Percentiles rank a stretch among this genome's conserved stretches.
Conservation (phyloP, 2,888 invertebrate genomes). For the Tachina grossa region DNA sequence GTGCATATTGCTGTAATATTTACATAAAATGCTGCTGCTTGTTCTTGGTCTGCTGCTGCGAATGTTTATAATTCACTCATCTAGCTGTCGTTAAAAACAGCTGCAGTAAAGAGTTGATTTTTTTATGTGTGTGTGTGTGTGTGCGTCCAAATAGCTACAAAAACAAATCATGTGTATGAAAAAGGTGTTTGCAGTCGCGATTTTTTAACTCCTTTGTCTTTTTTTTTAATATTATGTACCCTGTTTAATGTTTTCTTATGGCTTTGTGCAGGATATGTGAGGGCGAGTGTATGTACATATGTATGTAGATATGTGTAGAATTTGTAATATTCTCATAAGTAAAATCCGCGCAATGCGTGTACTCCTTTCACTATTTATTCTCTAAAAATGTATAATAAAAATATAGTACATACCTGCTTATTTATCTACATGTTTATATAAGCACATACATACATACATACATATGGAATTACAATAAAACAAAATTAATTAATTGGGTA, state of each 20-base stretch:
- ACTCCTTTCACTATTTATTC: conserved; percentile 52
- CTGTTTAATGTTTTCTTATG: conserved; percentile 56
- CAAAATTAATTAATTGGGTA: background rate
- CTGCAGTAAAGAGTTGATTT: conserved; percentile 54
- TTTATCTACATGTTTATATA: background rate
- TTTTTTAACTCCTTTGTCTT: conserved; percentile 50
- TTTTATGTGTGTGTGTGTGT: conserved; percentile 4
- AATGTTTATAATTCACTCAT: conserved; percentile 61
- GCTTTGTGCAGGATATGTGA: conserved; percentile 49
- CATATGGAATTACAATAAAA: conserved; percentile 7
- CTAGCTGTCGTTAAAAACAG: conserved; percentile 44
- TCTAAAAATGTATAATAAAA: conserved; percentile 1
- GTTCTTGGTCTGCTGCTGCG: conserved; percentile 34
- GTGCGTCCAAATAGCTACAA: conserved; percentile 36
- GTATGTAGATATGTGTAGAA: no score
- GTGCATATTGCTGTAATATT: background rate
- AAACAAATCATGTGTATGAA: conserved; percentile 46
- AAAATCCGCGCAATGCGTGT: conserved; percentile 58
- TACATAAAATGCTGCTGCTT: conserved; percentile 36
- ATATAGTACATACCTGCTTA: background rate
- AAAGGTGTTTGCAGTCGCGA: conserved; percentile 58
- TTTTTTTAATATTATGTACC: conserved; percentile 1
- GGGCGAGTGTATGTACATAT: conserved; percentile 9
- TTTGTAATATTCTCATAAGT: conserved; percentile 52
- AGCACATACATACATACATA: background rate